Conservation (phyloP, 2,797 vertebrate genomes). For the Mergus octosetaceus region DNA sequence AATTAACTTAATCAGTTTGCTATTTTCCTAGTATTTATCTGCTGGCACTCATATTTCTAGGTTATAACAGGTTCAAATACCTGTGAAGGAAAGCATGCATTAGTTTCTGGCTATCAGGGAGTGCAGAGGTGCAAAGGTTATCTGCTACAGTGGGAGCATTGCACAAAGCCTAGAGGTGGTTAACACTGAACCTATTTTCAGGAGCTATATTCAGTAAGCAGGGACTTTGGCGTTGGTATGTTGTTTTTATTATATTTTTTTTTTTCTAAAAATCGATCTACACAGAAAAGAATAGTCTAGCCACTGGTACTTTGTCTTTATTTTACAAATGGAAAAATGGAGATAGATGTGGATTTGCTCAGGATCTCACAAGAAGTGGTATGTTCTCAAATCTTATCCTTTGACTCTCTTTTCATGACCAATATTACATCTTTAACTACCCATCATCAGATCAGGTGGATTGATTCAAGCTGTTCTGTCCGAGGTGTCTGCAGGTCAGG, state of each 20-base stretch:
- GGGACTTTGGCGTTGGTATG: neutral
- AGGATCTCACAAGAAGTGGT: neutral
- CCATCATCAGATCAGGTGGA: accelerated
- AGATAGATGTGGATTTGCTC: neutral
- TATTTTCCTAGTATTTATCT: neutral
- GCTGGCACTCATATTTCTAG: neutral
- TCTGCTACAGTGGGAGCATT: accelerated
- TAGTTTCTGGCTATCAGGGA: neutral
- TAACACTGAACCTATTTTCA: neutral
- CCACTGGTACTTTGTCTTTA: neutral
- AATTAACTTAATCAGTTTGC: constrained; percentile 15
- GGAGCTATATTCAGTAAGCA: neutral
- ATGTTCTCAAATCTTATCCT: neutral
- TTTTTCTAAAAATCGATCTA: neutral
- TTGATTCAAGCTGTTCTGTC: neutral
- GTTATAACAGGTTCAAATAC: neutral
- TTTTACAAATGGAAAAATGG: neutral
- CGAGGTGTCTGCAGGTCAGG: neutral
- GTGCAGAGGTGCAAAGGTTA: neutral
- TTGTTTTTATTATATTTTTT: neutral
- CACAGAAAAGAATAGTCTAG: neutral
- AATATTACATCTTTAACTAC: neutral
- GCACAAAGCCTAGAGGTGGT: neutral
- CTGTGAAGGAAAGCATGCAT: neutral
- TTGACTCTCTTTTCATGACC: neutral